Evolutionary conservation across 2,888 invertebrate species (phyloP).

Genomic region (Himalopsyche kuldschensis): DNA sequence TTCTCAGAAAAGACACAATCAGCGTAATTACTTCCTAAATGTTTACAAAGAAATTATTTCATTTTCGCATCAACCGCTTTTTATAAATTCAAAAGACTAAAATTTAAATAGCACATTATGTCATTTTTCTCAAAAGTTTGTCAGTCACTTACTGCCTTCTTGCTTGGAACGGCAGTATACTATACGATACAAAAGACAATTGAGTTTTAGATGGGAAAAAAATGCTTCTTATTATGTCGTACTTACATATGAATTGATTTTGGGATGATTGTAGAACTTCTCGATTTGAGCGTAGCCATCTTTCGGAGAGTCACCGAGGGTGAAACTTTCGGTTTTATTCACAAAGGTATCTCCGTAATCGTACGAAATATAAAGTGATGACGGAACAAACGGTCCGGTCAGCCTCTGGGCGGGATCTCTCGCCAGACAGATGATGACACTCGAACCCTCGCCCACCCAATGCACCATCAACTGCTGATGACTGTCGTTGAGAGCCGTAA

Average conservation of each 20-base stretch:
- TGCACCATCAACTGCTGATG: slow-evolving; percentile 90
- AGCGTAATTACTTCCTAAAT: too few relatives aligned
- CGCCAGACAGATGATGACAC: slow-evolving; percentile 85
- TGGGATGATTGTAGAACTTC: slow-evolving; percentile 84
- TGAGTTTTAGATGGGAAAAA: too few relatives aligned
- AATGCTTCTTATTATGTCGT: too few relatives aligned
- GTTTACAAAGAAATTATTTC: too few relatives aligned
- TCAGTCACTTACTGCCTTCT: too few relatives aligned
- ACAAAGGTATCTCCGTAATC: slow-evolving; percentile 82
- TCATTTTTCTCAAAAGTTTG: too few relatives aligned
- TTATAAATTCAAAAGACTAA: too few relatives aligned
- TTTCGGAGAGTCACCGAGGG: slow-evolving; percentile 56
- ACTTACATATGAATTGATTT: slow-evolving; percentile 76
- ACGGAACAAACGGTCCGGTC: slow-evolving; percentile 65
- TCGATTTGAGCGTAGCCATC: slow-evolving; percentile 71
- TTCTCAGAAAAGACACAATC: too few relatives aligned
- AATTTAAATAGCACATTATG: too few relatives aligned
- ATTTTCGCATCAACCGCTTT: too few relatives aligned
- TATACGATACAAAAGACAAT: too few relatives aligned
- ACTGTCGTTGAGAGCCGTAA: slow-evolving; percentile 76
- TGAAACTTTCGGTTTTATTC: slow-evolving; percentile 72
- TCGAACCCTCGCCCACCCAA: slow-evolving; percentile 87
- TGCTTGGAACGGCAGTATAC: too few relatives aligned
- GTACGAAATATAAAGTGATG: slow-evolving; percentile 82
- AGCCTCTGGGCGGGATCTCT: slow-evolving; percentile 66